These are phyloP conservation scores for Pangasianodon gigas DNA, from an alignment of 2,113 vertebrate species.

Conservation along the genomic window DNA sequence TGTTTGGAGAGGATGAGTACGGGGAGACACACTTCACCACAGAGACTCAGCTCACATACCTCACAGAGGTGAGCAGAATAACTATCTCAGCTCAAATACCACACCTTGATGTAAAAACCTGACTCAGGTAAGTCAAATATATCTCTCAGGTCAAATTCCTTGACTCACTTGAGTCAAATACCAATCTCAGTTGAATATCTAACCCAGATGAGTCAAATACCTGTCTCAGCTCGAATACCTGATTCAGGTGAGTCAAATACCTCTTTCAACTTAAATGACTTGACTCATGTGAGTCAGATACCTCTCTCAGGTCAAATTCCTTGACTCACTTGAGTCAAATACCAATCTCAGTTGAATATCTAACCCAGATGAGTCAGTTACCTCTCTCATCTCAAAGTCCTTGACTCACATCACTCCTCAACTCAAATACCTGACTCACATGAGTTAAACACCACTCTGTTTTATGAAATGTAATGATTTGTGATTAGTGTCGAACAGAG, in stretches of 20 bases:
- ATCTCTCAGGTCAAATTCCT: not conserved
- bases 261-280: not conserved
- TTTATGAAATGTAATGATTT: not conserved
- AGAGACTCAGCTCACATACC: conserved; percentile 83
- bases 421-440: not conserved
- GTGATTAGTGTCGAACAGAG: not conserved
- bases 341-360: not conserved
- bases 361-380: not conserved
- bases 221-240: not conserved
- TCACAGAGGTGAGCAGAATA: conserved; percentile 78
- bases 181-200: not conserved
- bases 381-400: too few species aligned
- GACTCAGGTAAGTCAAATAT: not conserved
- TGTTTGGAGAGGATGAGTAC: conserved; percentile 87
- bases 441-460: not conserved
- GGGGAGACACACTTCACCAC: conserved; percentile 86
- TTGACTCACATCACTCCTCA: not conserved
- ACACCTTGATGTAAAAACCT: not conserved
- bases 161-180: not conserved
- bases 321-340: not conserved
- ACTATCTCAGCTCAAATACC: not conserved
- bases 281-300: not conserved
- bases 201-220: not conserved
- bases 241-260: not conserved
- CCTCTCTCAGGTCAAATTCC: not conserved